These are phyloP conservation scores for Chesias legatella DNA, from an alignment of 2,888 invertebrate genomes.

Conservation along the genomic window DNA sequence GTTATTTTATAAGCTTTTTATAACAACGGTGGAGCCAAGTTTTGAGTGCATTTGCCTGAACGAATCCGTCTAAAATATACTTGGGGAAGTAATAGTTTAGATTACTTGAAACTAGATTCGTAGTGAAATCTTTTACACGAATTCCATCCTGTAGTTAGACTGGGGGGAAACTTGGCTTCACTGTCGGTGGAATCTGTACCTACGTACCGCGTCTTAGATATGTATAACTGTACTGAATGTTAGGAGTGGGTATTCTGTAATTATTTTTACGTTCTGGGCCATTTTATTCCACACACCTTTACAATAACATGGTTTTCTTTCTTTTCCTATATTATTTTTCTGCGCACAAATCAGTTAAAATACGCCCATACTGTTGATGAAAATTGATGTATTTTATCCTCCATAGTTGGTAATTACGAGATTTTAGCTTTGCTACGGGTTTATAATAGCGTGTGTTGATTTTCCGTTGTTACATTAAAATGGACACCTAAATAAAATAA, in stretches of 20 bases:
- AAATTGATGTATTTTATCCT: conserved; percentile 39
- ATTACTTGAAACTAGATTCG: conserved; percentile 21
- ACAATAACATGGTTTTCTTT: conserved; percentile 16
- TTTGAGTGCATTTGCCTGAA: conserved; percentile 14
- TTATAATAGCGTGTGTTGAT: conserved; percentile 66
- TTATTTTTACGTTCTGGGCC: conserved; percentile 8
- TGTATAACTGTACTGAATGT: conserved; percentile 21
- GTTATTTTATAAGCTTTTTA: conserved; percentile 37
- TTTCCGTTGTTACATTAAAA: conserved; percentile 70
- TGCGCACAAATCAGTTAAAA: conserved; percentile 44
- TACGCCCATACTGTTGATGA: conserved; percentile 40
- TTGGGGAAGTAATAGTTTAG: conserved; percentile 20
- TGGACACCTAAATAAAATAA: conserved; percentile 72
- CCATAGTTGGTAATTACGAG: conserved; percentile 54
- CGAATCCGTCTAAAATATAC: conserved; percentile 23
- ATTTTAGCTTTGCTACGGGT: conserved; percentile 75
- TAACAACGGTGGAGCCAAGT: conserved; percentile 27
- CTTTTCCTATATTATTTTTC: conserved; percentile 33
- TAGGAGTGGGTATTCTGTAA: conserved; percentile 26
- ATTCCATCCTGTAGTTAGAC: conserved; percentile 25
- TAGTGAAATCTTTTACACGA: conserved; percentile 12
- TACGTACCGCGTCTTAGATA: conserved; percentile 19
- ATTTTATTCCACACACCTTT: conserved; percentile 7
- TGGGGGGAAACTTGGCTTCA: conserved; percentile 15
- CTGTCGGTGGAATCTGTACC: conserved; percentile 8